Evolutionary conservation across 2,888 invertebrate species (phyloP), one percentile per base, ranked within the genome.

Genomic region (Spodoptera exigua): DNA sequence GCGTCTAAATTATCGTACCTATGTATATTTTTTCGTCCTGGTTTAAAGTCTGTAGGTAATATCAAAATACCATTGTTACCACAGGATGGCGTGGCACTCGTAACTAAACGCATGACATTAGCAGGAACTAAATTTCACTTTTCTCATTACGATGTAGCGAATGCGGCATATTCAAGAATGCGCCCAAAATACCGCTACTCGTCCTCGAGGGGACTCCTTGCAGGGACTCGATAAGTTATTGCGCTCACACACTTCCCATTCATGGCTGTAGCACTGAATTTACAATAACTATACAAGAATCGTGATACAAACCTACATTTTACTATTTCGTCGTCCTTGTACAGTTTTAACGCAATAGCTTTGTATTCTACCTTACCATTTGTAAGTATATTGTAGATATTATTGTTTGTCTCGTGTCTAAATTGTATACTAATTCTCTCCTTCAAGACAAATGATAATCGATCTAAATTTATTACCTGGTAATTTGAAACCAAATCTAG

Each of bases 111-210:
- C 13, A 12, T 11, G 11, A 60, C 51, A 48, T 35, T 36, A 16
- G 13, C 3, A 46, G 12, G 12, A 21, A n/a, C 27, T 27, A 27
- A 27, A 43, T 69, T 69, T 69, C 68, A 69, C 68, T 68, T 72
- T 64, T 58, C 39, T 60, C 52, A 63, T 65, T 62, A 58, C 46
- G 18, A 63, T 71, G 60, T 68, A 46, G 34, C 37, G 27, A 44
- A 27, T 61, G 49, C 41, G 65, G 52, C 40, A 45, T 49, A 44
- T 55, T 27, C 32, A 72, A 71, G 86, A 87, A 87, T 86, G 86
- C 83, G 84, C 76, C 72, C 81, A 74, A 78, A 77, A 72, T 83
- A 86, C 87, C 87, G 88, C 83, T 87, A 88, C 18, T 60, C 62
- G 82, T 78, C 82, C 79, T 76, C 76, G 56, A 60, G 78, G 78